A percentile compares a stretch with the other conserved stretches of the same genome.
Conservation (phyloP, 2,113 vertebrate species). For the Noturus placidus region DNA sequence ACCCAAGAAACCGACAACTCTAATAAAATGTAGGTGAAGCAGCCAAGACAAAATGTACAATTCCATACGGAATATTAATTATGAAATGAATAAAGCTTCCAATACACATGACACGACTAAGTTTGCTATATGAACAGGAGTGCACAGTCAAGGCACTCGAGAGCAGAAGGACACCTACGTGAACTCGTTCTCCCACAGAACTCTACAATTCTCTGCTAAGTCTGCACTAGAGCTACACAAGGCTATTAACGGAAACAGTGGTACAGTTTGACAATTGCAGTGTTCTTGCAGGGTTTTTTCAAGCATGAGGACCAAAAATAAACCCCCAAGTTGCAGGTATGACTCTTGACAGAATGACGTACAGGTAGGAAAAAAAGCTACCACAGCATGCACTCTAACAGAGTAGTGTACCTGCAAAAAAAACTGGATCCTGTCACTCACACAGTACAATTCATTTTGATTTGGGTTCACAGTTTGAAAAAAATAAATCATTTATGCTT, state of each 20-base stretch:
- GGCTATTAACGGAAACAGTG: conserved; percentile 9
- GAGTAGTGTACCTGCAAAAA: not conserved
- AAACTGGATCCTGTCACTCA: not conserved
- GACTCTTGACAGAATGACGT: conserved; percentile 24
- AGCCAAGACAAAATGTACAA: not conserved
- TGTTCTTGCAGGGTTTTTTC: not conserved
- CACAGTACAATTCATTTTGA: not conserved
- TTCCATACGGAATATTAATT: not conserved
- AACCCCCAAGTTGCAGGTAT: conserved; percentile 3
- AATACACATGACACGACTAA: not conserved
- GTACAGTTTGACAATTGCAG: conserved; percentile 3
- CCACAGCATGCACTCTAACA: not conserved
- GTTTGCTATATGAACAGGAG: not conserved
- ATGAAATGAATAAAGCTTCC: not conserved
- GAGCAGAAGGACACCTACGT: conserved; percentile 20
- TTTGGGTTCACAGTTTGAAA: not conserved
- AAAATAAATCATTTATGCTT: not conserved
- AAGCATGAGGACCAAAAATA: conserved; percentile 6
- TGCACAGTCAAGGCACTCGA: no score
- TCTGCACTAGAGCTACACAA: not conserved
- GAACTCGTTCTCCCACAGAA: conserved; percentile 19
- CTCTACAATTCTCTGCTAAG: not conserved
- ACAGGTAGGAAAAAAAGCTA: not conserved
- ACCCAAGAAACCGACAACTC: conserved; percentile 17
- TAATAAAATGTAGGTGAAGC: conserved; percentile 18